Conservation (phyloP, 2,888 invertebrate species). For the Dasysyrphus albostriatus region DNA sequence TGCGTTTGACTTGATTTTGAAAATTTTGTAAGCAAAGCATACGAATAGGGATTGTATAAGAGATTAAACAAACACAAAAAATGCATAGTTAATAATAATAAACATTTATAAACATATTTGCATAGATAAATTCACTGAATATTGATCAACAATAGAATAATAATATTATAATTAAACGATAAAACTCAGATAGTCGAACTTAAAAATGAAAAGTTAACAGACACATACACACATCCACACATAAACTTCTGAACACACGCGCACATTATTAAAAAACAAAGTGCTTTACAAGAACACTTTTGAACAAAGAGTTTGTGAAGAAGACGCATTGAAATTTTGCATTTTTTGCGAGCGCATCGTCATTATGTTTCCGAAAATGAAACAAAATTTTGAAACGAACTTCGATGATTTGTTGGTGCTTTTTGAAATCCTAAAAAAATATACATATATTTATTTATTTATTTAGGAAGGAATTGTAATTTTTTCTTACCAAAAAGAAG, state of each 20-base stretch:
- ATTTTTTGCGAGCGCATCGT: constrained; percentile 40
- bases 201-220: constrained; percentile 7
- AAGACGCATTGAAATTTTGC: constrained; percentile 16
- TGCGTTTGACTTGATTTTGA: constrained; percentile 55
- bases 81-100: neutral
- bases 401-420: constrained; percentile 3
- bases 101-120: constrained; percentile 32
- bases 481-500: constrained; percentile 40
- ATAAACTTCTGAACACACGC: constrained; percentile 4
- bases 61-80: constrained; percentile 21
- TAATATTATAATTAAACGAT: neutral
- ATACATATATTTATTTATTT: neutral
- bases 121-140: constrained; percentile 29
- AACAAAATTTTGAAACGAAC: constrained; percentile 58
- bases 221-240: neutral
- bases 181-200: constrained; percentile 9
- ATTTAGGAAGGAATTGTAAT: neutral
- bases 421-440: constrained; percentile 19
- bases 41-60: neutral
- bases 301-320: constrained; percentile 31
- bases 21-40: constrained; percentile 31
- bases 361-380: constrained; percentile 48
- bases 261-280: constrained; percentile 24
- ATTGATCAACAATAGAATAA: constrained; percentile 66
- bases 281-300: constrained; percentile 22